Percentiles rank a stretch among this genome's conserved stretches.
phyloP scores from a whole-genome alignment of 1,140 invertebrate species.

The Caenorhabditis remanei region DNA sequence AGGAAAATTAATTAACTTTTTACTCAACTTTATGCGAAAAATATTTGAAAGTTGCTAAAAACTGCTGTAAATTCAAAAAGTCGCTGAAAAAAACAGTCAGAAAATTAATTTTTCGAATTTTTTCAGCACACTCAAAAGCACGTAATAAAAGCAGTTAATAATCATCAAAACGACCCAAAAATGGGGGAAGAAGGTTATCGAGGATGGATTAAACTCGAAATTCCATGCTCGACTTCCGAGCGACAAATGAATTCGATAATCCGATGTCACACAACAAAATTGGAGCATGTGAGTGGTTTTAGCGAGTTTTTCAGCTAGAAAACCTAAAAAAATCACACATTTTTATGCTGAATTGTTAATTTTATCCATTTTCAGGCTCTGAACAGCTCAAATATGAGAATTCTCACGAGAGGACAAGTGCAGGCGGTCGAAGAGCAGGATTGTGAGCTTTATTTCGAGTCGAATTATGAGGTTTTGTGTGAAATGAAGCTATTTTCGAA shows the following conservation, averaged over 20 bases:
- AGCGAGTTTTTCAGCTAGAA: background rate
- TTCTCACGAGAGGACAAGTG: slow-evolving; percentile 27
- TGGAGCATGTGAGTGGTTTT: background rate
- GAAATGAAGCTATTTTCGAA: background rate
- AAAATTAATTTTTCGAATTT: no score
- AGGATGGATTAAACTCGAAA: slow-evolving; percentile 46
- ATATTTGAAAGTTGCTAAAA: no score
- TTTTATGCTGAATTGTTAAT: no score
- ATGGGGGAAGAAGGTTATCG: slow-evolving; percentile 43
- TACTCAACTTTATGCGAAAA: no score
- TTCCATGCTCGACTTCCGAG: background rate
- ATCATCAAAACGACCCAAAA: background rate
- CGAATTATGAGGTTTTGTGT: slow-evolving; percentile 9
- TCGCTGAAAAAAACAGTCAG: no score
- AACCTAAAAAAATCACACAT: no score
- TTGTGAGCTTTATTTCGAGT: slow-evolving; percentile 24
- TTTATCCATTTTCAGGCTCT: background rate
- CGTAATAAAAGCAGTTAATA: background rate
- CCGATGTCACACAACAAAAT: background rate
- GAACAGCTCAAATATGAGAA: background rate
- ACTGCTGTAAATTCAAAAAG: no score
- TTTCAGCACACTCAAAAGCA: no score
- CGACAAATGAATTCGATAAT: slow-evolving; percentile 7
- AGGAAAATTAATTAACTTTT: no score
- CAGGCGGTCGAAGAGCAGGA: slow-evolving; percentile 29